Percentiles rank a stretch among this genome's conserved stretches.
Conservation (phyloP, 2,888 invertebrate genomes). For the Phorcus lineatus region DNA sequence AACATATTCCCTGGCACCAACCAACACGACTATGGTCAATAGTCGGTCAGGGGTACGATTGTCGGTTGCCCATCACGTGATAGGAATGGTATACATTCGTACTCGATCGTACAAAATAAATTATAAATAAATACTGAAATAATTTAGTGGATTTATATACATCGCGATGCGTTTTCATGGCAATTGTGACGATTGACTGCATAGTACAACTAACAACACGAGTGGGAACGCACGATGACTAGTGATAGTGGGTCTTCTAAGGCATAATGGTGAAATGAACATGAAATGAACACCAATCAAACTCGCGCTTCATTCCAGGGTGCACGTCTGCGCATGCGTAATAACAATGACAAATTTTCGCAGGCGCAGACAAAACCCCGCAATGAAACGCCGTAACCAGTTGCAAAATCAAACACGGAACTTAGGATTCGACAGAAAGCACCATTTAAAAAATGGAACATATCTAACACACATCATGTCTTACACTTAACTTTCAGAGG, state of each 20-base stretch:
- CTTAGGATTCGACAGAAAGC: not conserved
- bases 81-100: conserved; percentile 19
- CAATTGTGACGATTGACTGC: too few relatives aligned
- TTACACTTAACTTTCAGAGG: not conserved
- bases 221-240: not conserved
- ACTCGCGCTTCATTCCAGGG: not conserved
- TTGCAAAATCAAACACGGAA: not conserved
- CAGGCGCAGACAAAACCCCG: not conserved
- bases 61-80: not conserved
- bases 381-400: not conserved
- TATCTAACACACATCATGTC: not conserved
- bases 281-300: conserved; percentile 3
- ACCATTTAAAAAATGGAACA: conserved; percentile 9
- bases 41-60: too few relatives aligned
- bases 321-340: not conserved
- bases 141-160: conserved; percentile 23
- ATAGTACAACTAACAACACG: not conserved
- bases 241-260: conserved; percentile 1
- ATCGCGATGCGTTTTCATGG: not conserved
- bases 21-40: too few relatives aligned
- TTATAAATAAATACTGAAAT: conserved; percentile 26
- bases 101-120: conserved; percentile 23
- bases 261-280: conserved; percentile 3
- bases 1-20: not conserved
- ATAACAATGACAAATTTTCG: not conserved